These are phyloP conservation scores for Microcebus griseorufus DNA, from an alignment of 2,113 vertebrate species.

Conservation along the genomic window DNA sequence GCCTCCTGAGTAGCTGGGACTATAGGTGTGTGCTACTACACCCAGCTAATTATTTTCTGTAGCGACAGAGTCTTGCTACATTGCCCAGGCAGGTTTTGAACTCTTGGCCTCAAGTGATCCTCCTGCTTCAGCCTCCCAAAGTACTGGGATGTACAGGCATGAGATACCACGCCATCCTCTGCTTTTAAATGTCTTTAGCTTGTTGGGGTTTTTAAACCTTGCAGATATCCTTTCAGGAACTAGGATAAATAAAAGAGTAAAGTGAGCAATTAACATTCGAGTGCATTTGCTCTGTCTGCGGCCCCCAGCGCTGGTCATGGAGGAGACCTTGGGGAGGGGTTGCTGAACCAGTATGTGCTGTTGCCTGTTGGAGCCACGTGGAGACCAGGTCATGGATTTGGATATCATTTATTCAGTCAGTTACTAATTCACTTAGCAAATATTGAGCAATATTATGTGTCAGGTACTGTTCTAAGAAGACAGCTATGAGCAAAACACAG, in stretches of 20 bases:
- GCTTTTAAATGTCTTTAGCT: not conserved
- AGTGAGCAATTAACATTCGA: not conserved
- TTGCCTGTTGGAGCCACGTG: not conserved
- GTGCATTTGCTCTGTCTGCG: not conserved
- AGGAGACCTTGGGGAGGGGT: not conserved
- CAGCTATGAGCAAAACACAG: not conserved
- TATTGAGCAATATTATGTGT: not conserved
- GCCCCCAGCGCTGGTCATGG: not conserved
- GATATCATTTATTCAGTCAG: not conserved
- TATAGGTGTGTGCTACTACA: no score
- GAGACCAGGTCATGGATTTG: not conserved
- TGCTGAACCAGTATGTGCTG: not conserved
- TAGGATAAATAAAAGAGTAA: not conserved
- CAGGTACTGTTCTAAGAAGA: not conserved
- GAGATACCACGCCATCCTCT: not conserved
- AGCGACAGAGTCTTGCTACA: no score
- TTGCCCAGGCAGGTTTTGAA: no score
- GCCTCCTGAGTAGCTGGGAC: no score
- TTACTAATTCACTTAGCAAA: not conserved
- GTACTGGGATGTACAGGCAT: no score
- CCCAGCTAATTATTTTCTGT: no score
- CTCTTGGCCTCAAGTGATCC: no score
- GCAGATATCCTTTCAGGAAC: not conserved
- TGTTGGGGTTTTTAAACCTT: not conserved
- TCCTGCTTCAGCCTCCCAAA: no score